These are phyloP conservation scores for Parascotia fuliginaria DNA, from an alignment of 2,888 invertebrate species.

Conservation along the genomic window DNA sequence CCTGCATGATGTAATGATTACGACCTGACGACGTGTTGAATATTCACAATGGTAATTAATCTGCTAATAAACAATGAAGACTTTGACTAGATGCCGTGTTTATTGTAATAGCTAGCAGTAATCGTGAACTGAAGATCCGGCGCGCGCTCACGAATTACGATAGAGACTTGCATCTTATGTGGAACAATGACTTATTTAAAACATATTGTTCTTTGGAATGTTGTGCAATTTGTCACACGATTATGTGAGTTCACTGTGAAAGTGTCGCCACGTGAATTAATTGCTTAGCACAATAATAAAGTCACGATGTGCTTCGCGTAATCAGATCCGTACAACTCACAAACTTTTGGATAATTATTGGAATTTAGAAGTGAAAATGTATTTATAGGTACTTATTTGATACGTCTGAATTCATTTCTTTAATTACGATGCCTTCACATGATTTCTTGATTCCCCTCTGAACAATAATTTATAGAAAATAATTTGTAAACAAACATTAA, in stretches of 20 bases:
- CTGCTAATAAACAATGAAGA: conserved; percentile 64
- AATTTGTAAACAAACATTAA: conserved; percentile 1
- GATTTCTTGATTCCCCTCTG: conserved; percentile 51
- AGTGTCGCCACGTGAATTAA: conserved; percentile 58
- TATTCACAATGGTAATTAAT: conserved; percentile 77
- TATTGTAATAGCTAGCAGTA: conserved; percentile 42
- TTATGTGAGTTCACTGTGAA: conserved; percentile 64
- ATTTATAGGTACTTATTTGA: conserved; percentile 19
- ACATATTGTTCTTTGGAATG: conserved; percentile 53
- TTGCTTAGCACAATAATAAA: conserved; percentile 52
- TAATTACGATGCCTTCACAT: conserved; percentile 58
- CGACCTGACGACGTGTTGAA: conserved; percentile 60
- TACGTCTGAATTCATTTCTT: conserved; percentile 39
- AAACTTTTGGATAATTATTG: conserved; percentile 47
- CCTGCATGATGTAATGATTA: conserved; percentile 60
- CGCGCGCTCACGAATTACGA: conserved; percentile 19
- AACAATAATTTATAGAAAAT: conserved; percentile 15
- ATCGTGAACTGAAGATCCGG: conserved; percentile 32
- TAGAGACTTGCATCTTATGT: conserved; percentile 27
- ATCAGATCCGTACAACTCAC: conserved; percentile 46
- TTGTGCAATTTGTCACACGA: conserved; percentile 70
- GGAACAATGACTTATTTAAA: conserved; percentile 61
- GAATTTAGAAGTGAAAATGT: conserved; percentile 42
- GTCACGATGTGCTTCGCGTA: conserved; percentile 40
- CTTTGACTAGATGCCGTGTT: conserved; percentile 59